A percentile compares a stretch with the other conserved stretches of the same genome.
phyloP scores from a whole-genome alignment of 2,797 vertebrate species.

The Kryptolebias ocellatus region DNA sequence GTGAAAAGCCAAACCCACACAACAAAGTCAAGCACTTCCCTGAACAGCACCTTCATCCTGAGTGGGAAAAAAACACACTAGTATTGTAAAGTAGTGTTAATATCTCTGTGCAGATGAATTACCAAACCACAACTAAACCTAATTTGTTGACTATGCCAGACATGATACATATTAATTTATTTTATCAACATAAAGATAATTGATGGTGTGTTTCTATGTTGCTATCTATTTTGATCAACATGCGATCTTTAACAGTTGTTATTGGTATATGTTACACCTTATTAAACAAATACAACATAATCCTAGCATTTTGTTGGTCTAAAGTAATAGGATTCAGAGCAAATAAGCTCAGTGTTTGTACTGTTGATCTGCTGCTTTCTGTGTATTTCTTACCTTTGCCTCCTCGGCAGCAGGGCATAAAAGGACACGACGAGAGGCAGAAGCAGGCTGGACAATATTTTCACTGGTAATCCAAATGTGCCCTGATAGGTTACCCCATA shows the following conservation, averaged over 20 bases:
- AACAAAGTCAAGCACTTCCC: slow-evolving; percentile 4
- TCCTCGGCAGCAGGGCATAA: slow-evolving; percentile 36
- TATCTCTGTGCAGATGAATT: not conserved
- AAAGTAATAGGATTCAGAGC: not conserved
- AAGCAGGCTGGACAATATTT: slow-evolving; percentile 58
- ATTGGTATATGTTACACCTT: not conserved
- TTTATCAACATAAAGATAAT: no score
- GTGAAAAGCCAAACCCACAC: slow-evolving; percentile 67
- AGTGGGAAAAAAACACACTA: slow-evolving; percentile 1
- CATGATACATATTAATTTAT: no score
- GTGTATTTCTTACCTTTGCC: slow-evolving; percentile 55
- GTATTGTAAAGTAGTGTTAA: not conserved
- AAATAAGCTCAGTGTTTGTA: not conserved
- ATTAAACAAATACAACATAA: not conserved
- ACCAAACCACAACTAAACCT: no score
- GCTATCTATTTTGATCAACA: no score
- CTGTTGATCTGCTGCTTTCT: not conserved
- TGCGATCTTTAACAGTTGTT: no score
- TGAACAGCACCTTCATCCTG: slow-evolving; percentile 55
- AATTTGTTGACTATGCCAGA: no score
- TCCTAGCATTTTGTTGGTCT: not conserved
- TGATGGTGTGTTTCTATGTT: no score
- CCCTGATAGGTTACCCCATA: slow-evolving; percentile 51
- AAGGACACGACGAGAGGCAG: slow-evolving; percentile 56
- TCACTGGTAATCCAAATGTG: slow-evolving; percentile 47